Base-by-base conservation (phyloP, 2,797 vertebrate species). In the Cyprinella venusta region DNA sequence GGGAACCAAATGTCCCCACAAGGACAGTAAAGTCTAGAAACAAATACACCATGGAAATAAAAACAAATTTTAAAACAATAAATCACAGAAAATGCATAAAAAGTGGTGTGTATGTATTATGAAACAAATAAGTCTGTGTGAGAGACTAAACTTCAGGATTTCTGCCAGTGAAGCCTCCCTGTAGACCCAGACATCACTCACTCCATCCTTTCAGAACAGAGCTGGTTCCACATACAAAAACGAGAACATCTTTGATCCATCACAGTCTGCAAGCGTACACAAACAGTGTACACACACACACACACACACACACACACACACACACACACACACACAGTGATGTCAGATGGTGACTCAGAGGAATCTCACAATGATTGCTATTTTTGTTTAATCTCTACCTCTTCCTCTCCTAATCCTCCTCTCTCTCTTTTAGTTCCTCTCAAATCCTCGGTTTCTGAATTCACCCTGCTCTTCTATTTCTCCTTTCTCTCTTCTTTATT, bases 321-420 rank as follows among this genome's bases (percentile, higher is more conserved):
- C 26, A 63, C 2, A 38, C n/a, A 61, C 69, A 81, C 68, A 79
- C 48, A 79, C 26, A 63, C 2, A 38, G 16, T 59, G 79, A 86
- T 26, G 76, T 84, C 76, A 77, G 67, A 69, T 61, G 71, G 65
- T 86, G 87, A 88, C 76, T 88, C 82, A 86, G 75, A 82, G 71
- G 24, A 77, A 48, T 65, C 68, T 67, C 50, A 77, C 45, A 83
- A 80, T 86, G 76, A 86, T 76, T 80, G 84, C 87, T 88, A 61
- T 68, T 84, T 84, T 68, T 81, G 50, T 85, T 71, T 87, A 71
- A 86, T 87, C 75, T 81, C 76, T 82, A 67, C 77, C 50, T 74
- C 50, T 76, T 54, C 87, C 48, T 81, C 81, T 70, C 69, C 45
- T 76, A 36, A 61, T 50, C 52, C 50, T 24, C 24, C 26, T 15